Base-by-base conservation (phyloP, 2,113 vertebrate species). In the Cebus imitator region DNA sequence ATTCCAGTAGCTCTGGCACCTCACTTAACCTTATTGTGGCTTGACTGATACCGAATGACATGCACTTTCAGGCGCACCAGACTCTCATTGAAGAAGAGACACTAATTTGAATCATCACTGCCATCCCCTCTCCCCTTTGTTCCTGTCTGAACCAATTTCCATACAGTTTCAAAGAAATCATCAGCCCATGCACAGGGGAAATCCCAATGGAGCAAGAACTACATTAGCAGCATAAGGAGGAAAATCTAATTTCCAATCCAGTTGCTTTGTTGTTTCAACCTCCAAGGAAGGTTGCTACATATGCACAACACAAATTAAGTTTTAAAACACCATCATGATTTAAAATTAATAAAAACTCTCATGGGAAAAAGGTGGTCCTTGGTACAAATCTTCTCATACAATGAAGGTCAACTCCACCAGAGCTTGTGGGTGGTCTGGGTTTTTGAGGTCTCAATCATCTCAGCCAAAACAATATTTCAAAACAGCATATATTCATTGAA, bases 71-170 rank as follows among this genome's bases (percentile, higher is more conserved):
- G 87, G 87, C 50, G 1, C 80, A 93, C 75, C 94, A 82, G 52
- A 52, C 81, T 72, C 94, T 91, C 84, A 86, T 0, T 97, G 96
- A 94, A 95, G 94, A 97, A 96, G 96, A 97, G 96, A 98, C 96
- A 87, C 89, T 98, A 96, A 98, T 98, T 94, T 97, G 97, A 97
- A 96, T 98, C 97, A 97, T 98, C 97, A 94, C 90, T 81, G 87
- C 97, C 78, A 86, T 95, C 92, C 95, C 95, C 66, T 97, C 91
- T 93, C 96, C 96, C 90, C 96, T 97, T 98, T 98, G 98, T 98
- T 98, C 96, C 96, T 97, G 98, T 97, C 97, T 97, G 87, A 98
- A 98, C 97, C 98, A 98, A 98, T 98, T 98, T 98, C 97, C 96
- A 98, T 97, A 97, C 35, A 97, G 97, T 98, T 95, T 98, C 97